These are phyloP conservation scores for Rhyzopertha dominica DNA, from an alignment of 1,140 invertebrate species.

Conservation along the genomic window DNA sequence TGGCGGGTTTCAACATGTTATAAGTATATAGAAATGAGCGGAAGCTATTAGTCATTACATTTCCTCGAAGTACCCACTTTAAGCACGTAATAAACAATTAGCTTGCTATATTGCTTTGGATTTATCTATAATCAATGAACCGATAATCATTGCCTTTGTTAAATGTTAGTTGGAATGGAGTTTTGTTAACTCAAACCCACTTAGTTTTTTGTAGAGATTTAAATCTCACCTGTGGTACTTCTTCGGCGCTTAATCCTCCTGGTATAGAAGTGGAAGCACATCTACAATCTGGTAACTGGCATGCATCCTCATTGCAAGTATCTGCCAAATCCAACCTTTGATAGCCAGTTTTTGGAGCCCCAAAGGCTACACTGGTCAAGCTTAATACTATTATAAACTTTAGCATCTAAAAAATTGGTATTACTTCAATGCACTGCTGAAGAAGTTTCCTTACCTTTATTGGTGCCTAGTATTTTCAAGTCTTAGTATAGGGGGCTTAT, in stretches of 20 bases:
- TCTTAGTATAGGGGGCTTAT: no score
- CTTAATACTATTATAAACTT: background rate
- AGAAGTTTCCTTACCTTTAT: no score
- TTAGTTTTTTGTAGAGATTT: background rate
- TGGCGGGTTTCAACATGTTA: background rate
- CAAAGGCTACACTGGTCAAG: background rate
- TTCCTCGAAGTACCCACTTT: background rate
- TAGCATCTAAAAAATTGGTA: background rate
- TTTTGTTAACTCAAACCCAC: background rate
- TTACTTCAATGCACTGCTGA: background rate
- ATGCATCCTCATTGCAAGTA: slow-evolving; percentile 30
- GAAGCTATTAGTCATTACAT: background rate
- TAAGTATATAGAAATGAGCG: background rate
- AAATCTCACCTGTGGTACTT: slow-evolving; percentile 47
- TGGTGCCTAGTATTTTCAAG: no score
- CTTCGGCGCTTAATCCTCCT: slow-evolving; percentile 37
- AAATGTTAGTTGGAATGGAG: background rate
- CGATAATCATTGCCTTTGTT: background rate
- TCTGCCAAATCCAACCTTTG: background rate
- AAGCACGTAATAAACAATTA: background rate
- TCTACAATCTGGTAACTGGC: slow-evolving; percentile 49
- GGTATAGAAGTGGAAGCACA: slow-evolving; percentile 49
- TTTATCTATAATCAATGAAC: slow-evolving; percentile 1
- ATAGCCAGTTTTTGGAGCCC: slow-evolving; percentile 5
- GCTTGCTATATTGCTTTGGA: background rate